phyloP scores from a whole-genome alignment of 2,113 vertebrate genomes.

The Syngnathus floridae region DNA sequence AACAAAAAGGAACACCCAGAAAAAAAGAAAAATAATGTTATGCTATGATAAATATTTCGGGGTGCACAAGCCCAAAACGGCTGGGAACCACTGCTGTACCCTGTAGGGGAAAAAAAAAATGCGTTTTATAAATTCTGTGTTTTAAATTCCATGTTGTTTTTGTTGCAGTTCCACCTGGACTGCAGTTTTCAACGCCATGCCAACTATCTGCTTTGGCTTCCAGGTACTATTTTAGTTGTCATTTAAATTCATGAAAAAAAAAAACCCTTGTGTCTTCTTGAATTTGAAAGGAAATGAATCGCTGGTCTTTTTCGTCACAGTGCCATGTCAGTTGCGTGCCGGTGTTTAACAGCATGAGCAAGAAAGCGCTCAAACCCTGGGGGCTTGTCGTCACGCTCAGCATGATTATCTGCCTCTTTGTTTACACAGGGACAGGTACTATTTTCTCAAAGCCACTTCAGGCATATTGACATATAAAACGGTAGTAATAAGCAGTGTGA shows the following conservation, averaged over 20 bases:
- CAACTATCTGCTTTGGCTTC: constrained; percentile 93
- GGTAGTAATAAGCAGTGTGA: background rate
- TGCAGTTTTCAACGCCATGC: constrained; percentile 87
- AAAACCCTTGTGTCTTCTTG: background rate
- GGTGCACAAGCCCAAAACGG: too few relatives aligned
- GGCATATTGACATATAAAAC: background rate
- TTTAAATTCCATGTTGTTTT: constrained; percentile 30
- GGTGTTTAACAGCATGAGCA: constrained; percentile 92
- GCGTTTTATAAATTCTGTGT: background rate
- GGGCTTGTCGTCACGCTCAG: constrained; percentile 81
- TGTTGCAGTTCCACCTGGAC: constrained; percentile 81
- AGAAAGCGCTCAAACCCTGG: constrained; percentile 80
- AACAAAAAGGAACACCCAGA: too few relatives aligned
- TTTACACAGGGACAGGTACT: constrained; percentile 91
- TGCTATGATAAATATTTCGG: too few relatives aligned
- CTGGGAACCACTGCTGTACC: too few relatives aligned
- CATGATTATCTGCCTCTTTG: constrained; percentile 91
- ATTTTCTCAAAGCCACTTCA: background rate
- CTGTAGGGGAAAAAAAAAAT: too few relatives aligned
- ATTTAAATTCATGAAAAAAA: constrained; percentile 9
- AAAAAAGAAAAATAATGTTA: too few relatives aligned
- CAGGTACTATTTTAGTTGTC: constrained; percentile 71
- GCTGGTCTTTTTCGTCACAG: constrained; percentile 59
- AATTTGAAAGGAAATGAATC: background rate
- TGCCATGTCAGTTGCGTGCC: constrained; percentile 95